These are phyloP conservation scores for Ivindomyrus marchei DNA, from an alignment of 2,113 vertebrate species.

Conservation along the genomic window DNA sequence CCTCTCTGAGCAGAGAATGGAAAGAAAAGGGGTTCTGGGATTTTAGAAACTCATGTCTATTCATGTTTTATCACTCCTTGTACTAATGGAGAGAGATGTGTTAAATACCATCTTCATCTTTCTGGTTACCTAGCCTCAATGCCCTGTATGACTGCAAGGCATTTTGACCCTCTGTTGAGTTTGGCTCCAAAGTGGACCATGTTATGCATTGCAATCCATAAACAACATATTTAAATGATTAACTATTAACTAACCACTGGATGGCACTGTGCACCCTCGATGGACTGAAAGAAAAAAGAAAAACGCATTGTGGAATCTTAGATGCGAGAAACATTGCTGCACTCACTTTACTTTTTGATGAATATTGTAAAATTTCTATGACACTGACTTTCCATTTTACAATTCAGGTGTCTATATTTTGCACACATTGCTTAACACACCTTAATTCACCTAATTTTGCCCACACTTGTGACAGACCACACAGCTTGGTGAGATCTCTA, in stretches of 20 bases:
- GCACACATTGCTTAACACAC: background rate
- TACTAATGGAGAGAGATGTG: slow-evolving; percentile 14
- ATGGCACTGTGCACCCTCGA: slow-evolving; percentile 19
- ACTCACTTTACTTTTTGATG: background rate
- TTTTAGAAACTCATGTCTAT: background rate
- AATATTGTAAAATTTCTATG: background rate
- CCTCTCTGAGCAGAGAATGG: background rate
- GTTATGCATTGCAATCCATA: background rate
- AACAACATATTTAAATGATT: background rate
- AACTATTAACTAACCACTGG: slow-evolving; percentile 9
- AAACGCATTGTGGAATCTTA: background rate
- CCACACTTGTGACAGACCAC: background rate
- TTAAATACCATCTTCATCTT: slow-evolving; percentile 16
- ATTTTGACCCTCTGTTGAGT: background rate
- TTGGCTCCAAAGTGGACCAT: background rate
- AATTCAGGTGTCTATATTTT: background rate
- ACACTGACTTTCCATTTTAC: background rate
- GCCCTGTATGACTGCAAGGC: background rate
- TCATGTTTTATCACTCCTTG: slow-evolving; percentile 5
- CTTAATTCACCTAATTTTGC: background rate
- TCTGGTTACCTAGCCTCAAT: background rate
- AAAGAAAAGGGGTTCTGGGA: background rate
- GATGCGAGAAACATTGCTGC: background rate
- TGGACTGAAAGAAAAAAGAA: background rate
- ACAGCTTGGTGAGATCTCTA: background rate